Evolutionary conservation across 2,797 vertebrate species (phyloP), one percentile per base, ranked within the genome.

Genomic region (Sebastes vulpes): DNA sequence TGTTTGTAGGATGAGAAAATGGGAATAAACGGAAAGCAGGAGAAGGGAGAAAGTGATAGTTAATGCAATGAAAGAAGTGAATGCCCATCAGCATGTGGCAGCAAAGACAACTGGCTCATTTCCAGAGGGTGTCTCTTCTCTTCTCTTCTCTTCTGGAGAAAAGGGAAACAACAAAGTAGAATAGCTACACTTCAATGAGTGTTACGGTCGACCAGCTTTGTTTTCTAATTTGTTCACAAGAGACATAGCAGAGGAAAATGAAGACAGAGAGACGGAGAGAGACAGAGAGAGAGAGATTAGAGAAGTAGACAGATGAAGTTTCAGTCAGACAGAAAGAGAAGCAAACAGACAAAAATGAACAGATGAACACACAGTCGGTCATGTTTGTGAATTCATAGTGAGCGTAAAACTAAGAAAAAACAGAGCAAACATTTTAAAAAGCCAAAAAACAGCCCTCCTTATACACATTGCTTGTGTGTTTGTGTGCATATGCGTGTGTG

Each of bases 181-280:
- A 60, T 12, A 29, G 26, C 23, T 35, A 50, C 48, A n/a, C 75
- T 82, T 76, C 50, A 75, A 2, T 65, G 53, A 82, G 14, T 28
- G 63, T 77, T 70, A 67, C 11, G 0, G 81, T 84, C 73, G 23
- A 59, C 4, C 20, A 66, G 71, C 46, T 65, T 79, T 60, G 16
- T 71, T 80, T 76, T 60, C 42, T 84, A 57, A 84, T 90, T 80
- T 75, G 61, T 72, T 81, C 67, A 60, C 50, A 21, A 53, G 80
- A 84, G 79, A 84, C 58, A 18, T 2, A 6, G 31, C 7, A 58
- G n/a, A n/a, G 16, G n/a, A 68, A 56, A 60, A 71, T 0, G 2
- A 8, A 57, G 52, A 72, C 7, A 56, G 35, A 56, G 18, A 61
- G 16, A 70, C 1, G 12, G 42, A 50, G 23, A 52, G 67, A 72